A percentile compares a stretch with the other conserved stretches of the same genome.
These are phyloP conservation scores for Ailuropoda melanoleuca DNA, from an alignment of 2,113 vertebrate species.

Conservation along the genomic window DNA sequence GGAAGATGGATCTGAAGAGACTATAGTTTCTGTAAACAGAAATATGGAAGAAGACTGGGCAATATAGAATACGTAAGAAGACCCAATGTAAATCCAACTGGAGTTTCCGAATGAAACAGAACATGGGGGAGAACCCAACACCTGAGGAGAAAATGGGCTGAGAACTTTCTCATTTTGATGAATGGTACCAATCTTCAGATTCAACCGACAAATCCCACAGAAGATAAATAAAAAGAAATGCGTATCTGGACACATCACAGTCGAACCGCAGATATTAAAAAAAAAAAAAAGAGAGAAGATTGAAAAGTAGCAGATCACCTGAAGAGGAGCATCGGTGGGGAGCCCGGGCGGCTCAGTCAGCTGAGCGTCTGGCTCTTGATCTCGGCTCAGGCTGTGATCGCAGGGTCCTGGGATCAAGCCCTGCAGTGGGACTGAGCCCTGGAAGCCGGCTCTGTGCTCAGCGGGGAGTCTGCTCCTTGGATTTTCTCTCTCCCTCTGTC, in stretches of 20 bases:
- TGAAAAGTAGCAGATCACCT: neutral
- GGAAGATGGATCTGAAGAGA: neutral
- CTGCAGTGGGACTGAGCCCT: neutral
- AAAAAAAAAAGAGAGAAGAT: neutral
- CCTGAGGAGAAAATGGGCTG: neutral
- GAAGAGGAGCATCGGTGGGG: neutral
- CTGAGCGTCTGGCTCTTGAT: neutral
- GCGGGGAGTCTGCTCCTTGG: neutral
- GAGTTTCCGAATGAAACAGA: neutral
- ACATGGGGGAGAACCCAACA: accelerated
- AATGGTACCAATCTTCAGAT: neutral
- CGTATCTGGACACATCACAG: neutral
- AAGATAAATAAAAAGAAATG: neutral
- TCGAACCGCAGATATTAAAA: neutral
- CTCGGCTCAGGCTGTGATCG: neutral
- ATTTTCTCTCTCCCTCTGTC: neutral
- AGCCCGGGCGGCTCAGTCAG: neutral
- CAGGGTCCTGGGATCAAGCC: neutral
- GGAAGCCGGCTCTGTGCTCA: neutral
- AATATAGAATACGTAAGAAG: neutral
- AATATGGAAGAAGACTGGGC: neutral
- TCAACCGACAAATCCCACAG: neutral
- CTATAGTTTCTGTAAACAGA: neutral
- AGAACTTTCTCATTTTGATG: neutral
- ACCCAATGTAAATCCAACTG: neutral